Evolutionary conservation across 2,113 vertebrate species (phyloP), one percentile per base, ranked within the genome.

Genomic region (Gasterosteus nipponicus): DNA sequence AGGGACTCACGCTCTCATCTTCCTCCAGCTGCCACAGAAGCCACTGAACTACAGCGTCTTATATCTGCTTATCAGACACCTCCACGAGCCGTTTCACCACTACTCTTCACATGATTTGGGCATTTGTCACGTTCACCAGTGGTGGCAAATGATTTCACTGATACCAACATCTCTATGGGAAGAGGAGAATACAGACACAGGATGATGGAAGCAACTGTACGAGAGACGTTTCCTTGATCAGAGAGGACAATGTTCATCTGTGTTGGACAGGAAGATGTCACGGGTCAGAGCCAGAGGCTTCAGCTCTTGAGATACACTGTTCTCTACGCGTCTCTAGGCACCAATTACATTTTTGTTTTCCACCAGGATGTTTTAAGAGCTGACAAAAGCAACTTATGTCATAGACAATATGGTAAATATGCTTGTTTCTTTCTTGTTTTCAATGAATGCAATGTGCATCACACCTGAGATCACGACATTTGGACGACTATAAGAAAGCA

Each of bases 201-300:
- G 18, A 35, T 15, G 22, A 47, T 26, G 22, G 3, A 44, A 29
- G 11, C 26, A 10, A 3, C 19, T 62, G 22, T 44, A 2, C 46
- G 53, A 56, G 44, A 38, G 38, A 61, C 26, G 8, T 64, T 16
- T 39, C 6, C n/a, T 46, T 31, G 39, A 22, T 59, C 47, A 64
- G 33, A 58, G 53, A 47, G 38, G 33, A 8, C 31, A 41, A 35
- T 16, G 44, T 26, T 15, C 12, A 15, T 63, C 14, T 47, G 31
- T 57, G 41, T 49, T 15, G 14, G 69, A 66, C 14, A 29, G 14
- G 49, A 60, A 57, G n/a, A 71, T 66, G 54, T 63, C 10, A 74
- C 56, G 4, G 59, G 58, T 81, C 73, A 81, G 29, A 69, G 46
- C 18, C 51, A 46, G 63, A 63, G 57, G 71, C 35, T 39, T 66